Evolutionary conservation across 2,113 vertebrate genomes (phyloP), one percentile per base, ranked within the genome.

Genomic region (Alaudala cheleensis): DNA sequence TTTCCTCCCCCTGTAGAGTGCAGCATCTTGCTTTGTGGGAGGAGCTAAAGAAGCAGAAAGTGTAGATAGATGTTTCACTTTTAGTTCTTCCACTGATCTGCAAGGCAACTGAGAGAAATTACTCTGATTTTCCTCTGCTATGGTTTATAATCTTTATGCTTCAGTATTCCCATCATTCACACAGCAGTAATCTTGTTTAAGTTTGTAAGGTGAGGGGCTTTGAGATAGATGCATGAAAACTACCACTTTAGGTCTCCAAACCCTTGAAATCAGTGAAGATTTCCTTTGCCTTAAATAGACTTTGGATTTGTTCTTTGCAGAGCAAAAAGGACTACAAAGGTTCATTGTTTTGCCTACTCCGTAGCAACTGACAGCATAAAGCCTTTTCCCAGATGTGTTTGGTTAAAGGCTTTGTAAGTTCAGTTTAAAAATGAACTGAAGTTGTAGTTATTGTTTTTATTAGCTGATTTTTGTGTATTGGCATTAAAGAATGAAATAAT

Each of bases 301-400:
- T 90, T 93, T 23, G 72, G 72, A 33, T 81, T 92, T 60, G 47
- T 40, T 83, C 69, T 88, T 86, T 74, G 69, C 56, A 93, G 56
- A 81, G 61, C n/a, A 49, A 24, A 93, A 94, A 58, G 26, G 44
- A 29, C 56, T 49, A 53, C 64, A 64, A 76, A 78, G 88, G 61
- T 61, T 81, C 49, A 29, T 81, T 96, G 93, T 96, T 97, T 93
- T 96, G 86, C 83, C 49, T 86, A 5, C 86, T 90, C 72, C 14
- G 40, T 86, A 67, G 93, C 90, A 96, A 95, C 94, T 13, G 21
- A 88, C 90, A 71, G 29, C 80, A 86, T 77, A 66, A 93, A 86
- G 86, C 64, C 92, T 84, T 92, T 93, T 62, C 94, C 88, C 92
- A 89, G 72, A 91, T 76, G 72, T 87, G 86, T 96, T 93, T 96